phyloP scores from a whole-genome alignment of 2,113 vertebrate species.

The Coreoperca whiteheadi region DNA sequence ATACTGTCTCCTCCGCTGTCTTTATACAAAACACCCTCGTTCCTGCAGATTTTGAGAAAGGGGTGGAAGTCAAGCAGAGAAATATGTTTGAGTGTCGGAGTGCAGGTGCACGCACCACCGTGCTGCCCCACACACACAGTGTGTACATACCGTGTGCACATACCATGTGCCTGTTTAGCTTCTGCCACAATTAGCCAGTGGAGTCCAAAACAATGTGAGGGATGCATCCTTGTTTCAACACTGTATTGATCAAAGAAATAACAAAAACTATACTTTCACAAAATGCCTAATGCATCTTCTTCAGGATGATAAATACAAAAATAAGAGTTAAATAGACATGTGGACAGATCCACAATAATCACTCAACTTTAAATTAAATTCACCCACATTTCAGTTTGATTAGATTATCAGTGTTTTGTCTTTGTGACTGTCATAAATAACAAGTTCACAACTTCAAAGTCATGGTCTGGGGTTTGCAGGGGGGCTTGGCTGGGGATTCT shows the following conservation, averaged over 20 bases:
- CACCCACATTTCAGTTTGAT: constrained; percentile 13
- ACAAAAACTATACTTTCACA: neutral
- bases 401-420: constrained; percentile 15
- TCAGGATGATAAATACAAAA: neutral
- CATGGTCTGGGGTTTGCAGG: neutral
- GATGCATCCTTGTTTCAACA: neutral
- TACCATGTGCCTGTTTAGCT: constrained; percentile 13
- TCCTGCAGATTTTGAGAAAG: constrained; percentile 61
- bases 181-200: neutral
- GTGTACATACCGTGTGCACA: neutral
- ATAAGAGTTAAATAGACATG: neutral
- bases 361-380: constrained; percentile 2
- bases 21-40: constrained; percentile 70
- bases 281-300: neutral
- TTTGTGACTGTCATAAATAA: constrained; percentile 16
- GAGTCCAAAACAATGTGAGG: neutral
- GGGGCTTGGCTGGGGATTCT: constrained; percentile 9
- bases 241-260: neutral
- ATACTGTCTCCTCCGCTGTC: constrained; percentile 72
- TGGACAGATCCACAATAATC: neutral
- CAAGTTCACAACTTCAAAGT: constrained; percentile 6
- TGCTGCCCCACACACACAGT: constrained; percentile 11
- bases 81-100: constrained; percentile 33
- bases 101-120: constrained; percentile 1
- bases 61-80: constrained; percentile 53